phyloP scores from a whole-genome alignment of 2,888 invertebrate genomes.

The Stegana nigrithorax region DNA sequence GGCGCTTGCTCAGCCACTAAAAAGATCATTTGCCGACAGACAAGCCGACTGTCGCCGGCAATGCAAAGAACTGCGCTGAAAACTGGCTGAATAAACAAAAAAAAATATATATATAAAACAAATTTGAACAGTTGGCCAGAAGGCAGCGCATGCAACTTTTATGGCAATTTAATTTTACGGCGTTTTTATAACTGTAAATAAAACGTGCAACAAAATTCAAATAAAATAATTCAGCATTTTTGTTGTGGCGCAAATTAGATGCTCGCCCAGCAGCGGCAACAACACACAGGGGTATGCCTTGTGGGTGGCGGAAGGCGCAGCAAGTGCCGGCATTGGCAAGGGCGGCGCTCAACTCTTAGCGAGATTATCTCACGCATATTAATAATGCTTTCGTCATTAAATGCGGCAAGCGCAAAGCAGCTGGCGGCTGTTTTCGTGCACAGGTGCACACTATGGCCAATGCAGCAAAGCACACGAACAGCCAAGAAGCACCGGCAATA shows the following conservation, averaged over 20 bases:
- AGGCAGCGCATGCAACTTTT: too few relatives aligned
- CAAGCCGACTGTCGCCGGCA: not conserved
- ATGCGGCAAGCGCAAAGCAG: not conserved
- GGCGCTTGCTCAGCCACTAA: constrained; percentile 25
- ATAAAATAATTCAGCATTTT: too few relatives aligned
- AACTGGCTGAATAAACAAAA: constrained; percentile 5
- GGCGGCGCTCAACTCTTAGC: constrained; percentile 11
- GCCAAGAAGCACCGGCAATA: constrained; percentile 24
- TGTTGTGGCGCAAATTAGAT: too few relatives aligned
- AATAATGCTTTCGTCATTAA: constrained; percentile 52
- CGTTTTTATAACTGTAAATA: constrained; percentile 30
- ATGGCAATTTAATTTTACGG: constrained; percentile 47
- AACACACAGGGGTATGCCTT: too few relatives aligned
- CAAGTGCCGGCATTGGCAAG: not conserved
- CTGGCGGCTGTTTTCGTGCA: constrained; percentile 16
- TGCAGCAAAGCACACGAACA: constrained; percentile 10
- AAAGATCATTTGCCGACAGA: constrained; percentile 27
- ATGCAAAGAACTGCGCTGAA: not conserved
- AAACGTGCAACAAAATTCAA: constrained; percentile 1
- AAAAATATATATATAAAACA: constrained; percentile 15
- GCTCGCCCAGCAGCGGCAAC: too few relatives aligned
- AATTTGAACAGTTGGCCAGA: too few relatives aligned
- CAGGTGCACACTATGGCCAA: constrained; percentile 38
- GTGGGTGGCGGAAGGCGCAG: constrained; percentile 14
- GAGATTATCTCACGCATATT: constrained; percentile 54